phyloP scores from a whole-genome alignment of 2,113 vertebrate genomes.

The Uropsilus gracilis region DNA sequence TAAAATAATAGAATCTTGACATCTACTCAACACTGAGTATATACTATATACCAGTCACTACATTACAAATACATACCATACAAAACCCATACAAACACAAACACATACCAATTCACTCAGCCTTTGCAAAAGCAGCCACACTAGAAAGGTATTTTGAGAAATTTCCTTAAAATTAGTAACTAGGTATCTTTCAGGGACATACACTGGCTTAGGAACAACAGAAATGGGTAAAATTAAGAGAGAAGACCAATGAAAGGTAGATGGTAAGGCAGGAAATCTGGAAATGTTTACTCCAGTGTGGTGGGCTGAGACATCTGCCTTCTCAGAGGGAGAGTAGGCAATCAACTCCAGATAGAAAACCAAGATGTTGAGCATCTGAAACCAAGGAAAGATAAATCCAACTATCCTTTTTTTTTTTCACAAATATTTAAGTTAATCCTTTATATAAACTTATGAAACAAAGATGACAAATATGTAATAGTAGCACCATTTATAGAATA shows the following conservation, averaged over 20 bases:
- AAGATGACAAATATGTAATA: background rate
- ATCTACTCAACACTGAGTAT: background rate
- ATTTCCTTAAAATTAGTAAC: background rate
- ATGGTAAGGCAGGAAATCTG: background rate
- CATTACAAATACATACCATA: background rate
- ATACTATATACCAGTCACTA: background rate
- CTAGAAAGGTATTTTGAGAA: background rate
- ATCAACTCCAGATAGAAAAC: background rate
- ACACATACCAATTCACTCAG: background rate
- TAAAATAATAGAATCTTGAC: too few species aligned
- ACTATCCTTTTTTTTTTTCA: background rate
- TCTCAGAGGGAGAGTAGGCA: background rate
- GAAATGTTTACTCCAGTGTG: background rate
- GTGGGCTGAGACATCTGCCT: background rate
- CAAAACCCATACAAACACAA: background rate
- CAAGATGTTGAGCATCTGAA: background rate
- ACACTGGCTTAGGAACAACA: background rate
- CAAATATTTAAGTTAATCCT: background rate
- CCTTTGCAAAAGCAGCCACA: background rate
- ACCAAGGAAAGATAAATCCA: conserved; percentile 22
- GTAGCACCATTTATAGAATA: background rate
- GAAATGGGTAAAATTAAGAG: background rate
- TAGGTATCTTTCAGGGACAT: background rate
- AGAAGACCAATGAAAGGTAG: background rate
- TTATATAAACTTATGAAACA: background rate